phyloP scores from a whole-genome alignment of 2,797 vertebrate species.

The Capromys pilorides region DNA sequence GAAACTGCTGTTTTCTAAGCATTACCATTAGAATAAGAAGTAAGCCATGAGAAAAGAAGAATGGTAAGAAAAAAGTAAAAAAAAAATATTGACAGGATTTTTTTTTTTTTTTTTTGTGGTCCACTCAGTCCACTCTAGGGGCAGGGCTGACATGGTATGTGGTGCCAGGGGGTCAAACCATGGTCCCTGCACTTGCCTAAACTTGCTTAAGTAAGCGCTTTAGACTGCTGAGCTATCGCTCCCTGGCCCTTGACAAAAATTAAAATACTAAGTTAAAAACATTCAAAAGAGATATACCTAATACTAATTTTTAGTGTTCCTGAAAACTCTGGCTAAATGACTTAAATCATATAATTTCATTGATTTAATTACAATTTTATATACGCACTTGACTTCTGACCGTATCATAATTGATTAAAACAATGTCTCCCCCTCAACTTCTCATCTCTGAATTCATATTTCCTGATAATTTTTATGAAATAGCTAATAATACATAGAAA shows the following conservation, averaged over 20 bases:
- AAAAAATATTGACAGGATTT: constrained; percentile 29
- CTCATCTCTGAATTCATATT: background rate
- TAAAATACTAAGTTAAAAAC: background rate
- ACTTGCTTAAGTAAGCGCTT: too few species aligned
- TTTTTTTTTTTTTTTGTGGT: too few species aligned
- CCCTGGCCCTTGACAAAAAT: background rate
- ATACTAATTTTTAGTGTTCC: background rate
- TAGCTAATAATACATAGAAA: background rate
- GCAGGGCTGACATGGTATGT: too few species aligned
- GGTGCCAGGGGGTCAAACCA: too few species aligned
- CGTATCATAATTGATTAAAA: background rate
- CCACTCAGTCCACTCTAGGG: too few species aligned
- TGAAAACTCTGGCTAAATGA: constrained; percentile 9
- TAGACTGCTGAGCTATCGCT: too few species aligned
- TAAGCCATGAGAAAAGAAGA: background rate
- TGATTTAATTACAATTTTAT: background rate
- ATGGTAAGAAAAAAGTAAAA: background rate
- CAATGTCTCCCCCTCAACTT: background rate
- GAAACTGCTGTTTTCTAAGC: background rate
- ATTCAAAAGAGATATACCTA: background rate
- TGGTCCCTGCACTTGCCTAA: too few species aligned
- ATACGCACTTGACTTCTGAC: background rate
- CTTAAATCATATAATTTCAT: background rate
- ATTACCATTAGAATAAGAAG: background rate
- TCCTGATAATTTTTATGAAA: background rate